A percentile compares a stretch with the other conserved stretches of the same genome.
Conservation (phyloP, 2,888 invertebrate species). For the Tachina lurida region DNA sequence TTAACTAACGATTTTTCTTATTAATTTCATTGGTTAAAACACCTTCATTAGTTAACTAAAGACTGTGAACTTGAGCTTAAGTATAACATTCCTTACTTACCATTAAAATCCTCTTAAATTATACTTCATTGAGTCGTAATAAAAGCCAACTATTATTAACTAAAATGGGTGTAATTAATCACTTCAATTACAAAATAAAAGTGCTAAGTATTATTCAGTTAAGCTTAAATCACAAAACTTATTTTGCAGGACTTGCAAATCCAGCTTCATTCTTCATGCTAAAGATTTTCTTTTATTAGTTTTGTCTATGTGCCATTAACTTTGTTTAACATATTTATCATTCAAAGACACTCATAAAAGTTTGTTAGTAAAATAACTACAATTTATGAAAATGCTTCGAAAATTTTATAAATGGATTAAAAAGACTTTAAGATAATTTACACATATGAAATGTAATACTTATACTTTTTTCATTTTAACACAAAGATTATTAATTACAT, state of each 20-base stretch:
- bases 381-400: too few relatives aligned
- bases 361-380: background rate
- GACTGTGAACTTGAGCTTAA: too few relatives aligned
- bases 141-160: background rate
- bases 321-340: background rate
- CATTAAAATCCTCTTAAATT: too few relatives aligned
- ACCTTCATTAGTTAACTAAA: too few relatives aligned
- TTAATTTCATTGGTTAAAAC: too few relatives aligned
- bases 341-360: background rate
- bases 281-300: slow-evolving; percentile 16
- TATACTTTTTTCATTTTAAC: too few relatives aligned
- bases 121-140: background rate
- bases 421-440: too few relatives aligned
- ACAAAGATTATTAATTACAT: too few relatives aligned
- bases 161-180: background rate
- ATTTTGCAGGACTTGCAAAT: slow-evolving; percentile 18
- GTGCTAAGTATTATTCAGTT: background rate
- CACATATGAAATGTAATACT: too few relatives aligned
- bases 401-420: too few relatives aligned
- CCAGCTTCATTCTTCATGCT: background rate
- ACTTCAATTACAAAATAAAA: background rate
- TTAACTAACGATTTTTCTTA: too few relatives aligned
- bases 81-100: too few relatives aligned
- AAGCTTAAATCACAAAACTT: background rate
- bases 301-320: background rate